These are phyloP conservation scores for Epinephelus fuscoguttatus DNA, from an alignment of 2,113 vertebrate genomes.

Conservation along the genomic window DNA sequence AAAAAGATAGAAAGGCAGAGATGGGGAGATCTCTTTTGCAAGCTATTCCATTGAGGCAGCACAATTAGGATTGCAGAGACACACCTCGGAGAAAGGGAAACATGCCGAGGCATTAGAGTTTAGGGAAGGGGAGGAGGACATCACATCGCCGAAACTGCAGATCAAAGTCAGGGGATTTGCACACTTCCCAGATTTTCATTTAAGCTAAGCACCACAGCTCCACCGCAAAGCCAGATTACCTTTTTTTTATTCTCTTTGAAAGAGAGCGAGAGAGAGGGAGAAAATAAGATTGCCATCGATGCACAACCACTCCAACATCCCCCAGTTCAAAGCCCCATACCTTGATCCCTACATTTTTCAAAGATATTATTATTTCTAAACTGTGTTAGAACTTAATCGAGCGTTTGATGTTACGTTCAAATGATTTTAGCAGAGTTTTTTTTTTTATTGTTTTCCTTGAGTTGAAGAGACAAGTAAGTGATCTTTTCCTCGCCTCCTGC, in stretches of 20 bases:
- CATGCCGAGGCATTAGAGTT: conserved; percentile 68
- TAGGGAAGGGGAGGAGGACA: conserved; percentile 66
- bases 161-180: conserved; percentile 79
- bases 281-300: conserved; percentile 55
- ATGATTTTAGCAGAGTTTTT: conserved; percentile 32
- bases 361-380: conserved; percentile 53
- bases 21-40: conserved; percentile 52
- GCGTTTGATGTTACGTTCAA: conserved; percentile 61
- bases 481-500: not conserved
- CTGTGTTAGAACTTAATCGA: conserved; percentile 61
- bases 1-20: not conserved
- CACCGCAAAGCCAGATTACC: conserved; percentile 73
- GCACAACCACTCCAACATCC: conserved; percentile 47
- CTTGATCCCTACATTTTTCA: conserved; percentile 43
- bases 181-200: conserved; percentile 74
- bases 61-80: conserved; percentile 71
- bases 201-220: conserved; percentile 63
- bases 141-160: conserved; percentile 61
- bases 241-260: conserved; percentile 74
- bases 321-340: conserved; percentile 56
- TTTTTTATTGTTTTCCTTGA: conserved; percentile 22
- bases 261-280: conserved; percentile 29
- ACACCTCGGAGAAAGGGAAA: conserved; percentile 67
- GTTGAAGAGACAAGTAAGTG: conserved; percentile 3
- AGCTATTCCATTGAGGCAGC: conserved; percentile 56